Base-by-base conservation (phyloP, 2,888 invertebrate genomes). In the Morpho helenor region DNA sequence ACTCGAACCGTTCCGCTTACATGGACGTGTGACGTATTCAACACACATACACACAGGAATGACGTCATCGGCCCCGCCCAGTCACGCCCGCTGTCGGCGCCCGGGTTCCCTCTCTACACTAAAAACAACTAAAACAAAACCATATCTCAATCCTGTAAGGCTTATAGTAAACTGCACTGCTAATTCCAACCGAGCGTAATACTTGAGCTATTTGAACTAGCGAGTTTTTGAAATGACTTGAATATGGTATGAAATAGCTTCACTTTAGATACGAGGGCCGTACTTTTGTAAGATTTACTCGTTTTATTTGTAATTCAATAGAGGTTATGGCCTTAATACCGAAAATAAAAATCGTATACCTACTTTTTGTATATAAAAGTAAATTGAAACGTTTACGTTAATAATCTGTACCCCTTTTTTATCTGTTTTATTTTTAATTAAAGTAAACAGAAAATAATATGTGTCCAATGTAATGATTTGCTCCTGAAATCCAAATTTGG, bases 21-120 rank as follows among this genome's bases (percentile, higher is more conserved):
- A 49, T 55, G 51, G 66, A 58, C 63, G 65, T 64, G 60, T 62
- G 67, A 53, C 53, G 53, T 47, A 47, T 23, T 39, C 16, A 46
- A 46, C 46, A 22, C 53, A 46, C 53, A 46, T 31, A 53, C 46
- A 41, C 10, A 53, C 53, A 53, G 65, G 68, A 58, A 52, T 80
- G 80, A 77, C 79, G 77, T 79, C 80, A 79, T 69, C 65, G 67
- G 82, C 82, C 83, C 79, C 85, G 86, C 87, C 86, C 84, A 79
- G 78, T 71, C 79, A 80, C 84, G 86, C 84, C 87, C 76, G 76
- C 75, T 70, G 74, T 73, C 78, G 70, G 68, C 78, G 67, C 68
- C 61, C 66, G 67, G 70, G 66, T 70, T 65, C 66, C 53, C 54
- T 57, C 53, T 63, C 49, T 52, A 60, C 49, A 39, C 45, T 8